These are phyloP conservation scores for Cyanoramphus novaezelandiae DNA, from an alignment of 2,113 vertebrate genomes.

Conservation along the genomic window DNA sequence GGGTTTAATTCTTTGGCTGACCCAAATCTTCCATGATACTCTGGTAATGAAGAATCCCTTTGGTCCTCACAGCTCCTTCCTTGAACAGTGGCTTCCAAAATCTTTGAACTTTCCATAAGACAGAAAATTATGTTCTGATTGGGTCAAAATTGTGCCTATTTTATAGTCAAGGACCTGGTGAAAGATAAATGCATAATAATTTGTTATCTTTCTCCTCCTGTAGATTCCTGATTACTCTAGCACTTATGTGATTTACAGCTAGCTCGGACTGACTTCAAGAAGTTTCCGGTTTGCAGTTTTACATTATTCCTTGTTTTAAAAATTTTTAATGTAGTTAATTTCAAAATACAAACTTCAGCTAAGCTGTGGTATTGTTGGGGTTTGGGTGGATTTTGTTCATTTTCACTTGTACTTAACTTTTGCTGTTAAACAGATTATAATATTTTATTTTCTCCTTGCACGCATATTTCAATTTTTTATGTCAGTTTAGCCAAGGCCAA, in stretches of 20 bases:
- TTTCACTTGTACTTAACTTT: fast-evolving
- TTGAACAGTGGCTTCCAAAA: background rate
- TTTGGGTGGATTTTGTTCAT: fast-evolving
- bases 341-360: background rate
- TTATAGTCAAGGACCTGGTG: background rate
- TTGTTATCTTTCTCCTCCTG: background rate
- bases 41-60: background rate
- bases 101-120: background rate
- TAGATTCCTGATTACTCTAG: fast-evolving
- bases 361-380: fast-evolving
- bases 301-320: background rate
- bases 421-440: background rate
- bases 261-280: background rate
- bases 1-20: background rate
- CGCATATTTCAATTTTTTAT: background rate
- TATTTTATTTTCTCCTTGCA: background rate
- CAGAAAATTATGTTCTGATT: background rate
- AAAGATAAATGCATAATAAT: fast-evolving
- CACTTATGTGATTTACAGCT: background rate
- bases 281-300: background rate
- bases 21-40: background rate
- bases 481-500: background rate
- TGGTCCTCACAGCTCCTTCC: fast-evolving
- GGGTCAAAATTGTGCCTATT: fast-evolving
- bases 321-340: background rate